These are phyloP conservation scores for Casuarius casuarius DNA, from an alignment of 2,113 vertebrate genomes.

Conservation along the genomic window DNA sequence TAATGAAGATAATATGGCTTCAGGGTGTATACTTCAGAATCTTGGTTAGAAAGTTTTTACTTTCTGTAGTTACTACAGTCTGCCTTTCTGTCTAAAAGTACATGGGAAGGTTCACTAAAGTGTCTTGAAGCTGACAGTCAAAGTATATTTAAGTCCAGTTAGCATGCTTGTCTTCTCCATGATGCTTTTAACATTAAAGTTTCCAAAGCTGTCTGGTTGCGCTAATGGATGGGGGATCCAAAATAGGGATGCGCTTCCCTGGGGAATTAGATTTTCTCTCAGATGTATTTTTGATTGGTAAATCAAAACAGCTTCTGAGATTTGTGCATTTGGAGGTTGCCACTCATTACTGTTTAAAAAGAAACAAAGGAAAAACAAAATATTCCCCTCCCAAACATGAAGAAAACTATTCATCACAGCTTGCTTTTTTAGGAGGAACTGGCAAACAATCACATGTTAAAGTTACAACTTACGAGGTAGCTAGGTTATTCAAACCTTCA, in stretches of 20 bases:
- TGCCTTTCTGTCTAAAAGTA: no score
- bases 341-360: not conserved
- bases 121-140: no score
- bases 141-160: no score
- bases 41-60: no score
- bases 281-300: conserved; percentile 12
- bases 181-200: not conserved
- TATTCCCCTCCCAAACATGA: not conserved
- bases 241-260: not conserved
- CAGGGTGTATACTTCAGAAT: no score
- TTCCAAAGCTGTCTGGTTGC: conserved; percentile 23
- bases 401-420: not conserved
- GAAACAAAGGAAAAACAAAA: conserved; percentile 20
- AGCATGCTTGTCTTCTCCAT: no score
- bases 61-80: no score
- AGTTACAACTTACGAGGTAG: not conserved
- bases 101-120: no score
- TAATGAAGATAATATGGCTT: no score
- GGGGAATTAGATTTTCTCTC: not conserved
- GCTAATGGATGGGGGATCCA: not conserved
- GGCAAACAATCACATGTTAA: not conserved
- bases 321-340: not conserved
- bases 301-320: not conserved
- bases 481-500: not conserved
- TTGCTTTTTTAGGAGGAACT: not conserved